phyloP scores from a whole-genome alignment of 1,140 invertebrate genomes.

The Drosophila ficusphila region DNA sequence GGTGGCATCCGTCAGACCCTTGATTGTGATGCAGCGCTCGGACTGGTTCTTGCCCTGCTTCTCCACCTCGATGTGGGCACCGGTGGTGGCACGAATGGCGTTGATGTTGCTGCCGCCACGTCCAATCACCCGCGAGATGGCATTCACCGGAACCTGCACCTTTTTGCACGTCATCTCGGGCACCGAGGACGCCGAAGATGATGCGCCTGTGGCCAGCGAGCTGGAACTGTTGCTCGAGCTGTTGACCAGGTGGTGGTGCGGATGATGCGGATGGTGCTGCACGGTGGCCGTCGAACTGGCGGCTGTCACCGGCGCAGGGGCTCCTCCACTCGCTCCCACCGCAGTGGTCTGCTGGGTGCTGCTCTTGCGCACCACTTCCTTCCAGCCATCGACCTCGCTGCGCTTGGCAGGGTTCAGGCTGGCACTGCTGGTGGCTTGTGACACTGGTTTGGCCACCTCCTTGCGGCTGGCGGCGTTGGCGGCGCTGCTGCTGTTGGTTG shows the following conservation, averaged over 20 bases:
- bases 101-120: conserved; percentile 98
- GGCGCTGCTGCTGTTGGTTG: conserved; percentile 1
- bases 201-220: conserved; percentile 18
- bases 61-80: conserved; percentile 98
- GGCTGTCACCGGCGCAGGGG: neutral
- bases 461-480: conserved; percentile 14
- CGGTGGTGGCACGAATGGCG: conserved; percentile 96
- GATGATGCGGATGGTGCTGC: conserved; percentile 41
- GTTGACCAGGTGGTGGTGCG: conserved; percentile 36
- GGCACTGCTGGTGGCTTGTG: conserved; percentile 6
- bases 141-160: conserved; percentile 96
- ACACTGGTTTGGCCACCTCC: conserved; percentile 13
- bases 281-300: conserved; percentile 29
- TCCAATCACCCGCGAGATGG: conserved; percentile 97
- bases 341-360: conserved; percentile 82
- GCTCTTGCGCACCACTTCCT: conserved; percentile 96
- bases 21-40: conserved; percentile 97
- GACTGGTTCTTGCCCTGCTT: conserved; percentile 97
- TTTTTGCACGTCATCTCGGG: conserved; percentile 87
- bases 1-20: conserved; percentile 95
- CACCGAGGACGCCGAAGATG: conserved; percentile 8
- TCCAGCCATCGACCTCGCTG: conserved; percentile 96
- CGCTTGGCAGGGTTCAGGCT: conserved; percentile 47
- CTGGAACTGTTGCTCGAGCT: conserved; percentile 41
- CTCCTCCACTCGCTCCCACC: conserved; percentile 13